Evolutionary conservation across 2,888 invertebrate species (phyloP).

Genomic region (Phengaris alcon): DNA sequence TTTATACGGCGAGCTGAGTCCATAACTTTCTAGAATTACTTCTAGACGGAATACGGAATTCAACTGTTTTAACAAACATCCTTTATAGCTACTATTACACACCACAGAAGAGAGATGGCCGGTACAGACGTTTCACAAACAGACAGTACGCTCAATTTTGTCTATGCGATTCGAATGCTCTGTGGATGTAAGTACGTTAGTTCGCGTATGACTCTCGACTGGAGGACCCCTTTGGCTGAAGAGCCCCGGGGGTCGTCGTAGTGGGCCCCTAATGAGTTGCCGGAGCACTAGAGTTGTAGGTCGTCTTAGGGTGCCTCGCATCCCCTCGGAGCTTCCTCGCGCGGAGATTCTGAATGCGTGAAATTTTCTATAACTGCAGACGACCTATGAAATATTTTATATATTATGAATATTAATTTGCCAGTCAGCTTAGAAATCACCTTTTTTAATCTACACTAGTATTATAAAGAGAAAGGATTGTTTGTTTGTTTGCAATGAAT

Average conservation of each 20-base stretch:
- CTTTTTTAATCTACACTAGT: too few species aligned
- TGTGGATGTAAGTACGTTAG: conserved; percentile 52
- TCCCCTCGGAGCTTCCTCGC: conserved; percentile 59
- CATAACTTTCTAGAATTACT: conserved; percentile 53
- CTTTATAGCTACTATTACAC: neutral
- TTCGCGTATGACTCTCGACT: conserved; percentile 66
- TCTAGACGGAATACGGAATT: conserved; percentile 39
- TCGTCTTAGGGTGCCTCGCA: conserved; percentile 60
- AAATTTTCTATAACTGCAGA: conserved; percentile 64
- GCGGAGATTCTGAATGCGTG: conserved; percentile 58
- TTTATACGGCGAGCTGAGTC: conserved; percentile 58
- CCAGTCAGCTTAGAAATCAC: too few species aligned
- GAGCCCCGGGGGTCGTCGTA: conserved; percentile 65
- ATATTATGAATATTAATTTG: conserved; percentile 30
- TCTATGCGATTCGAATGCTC: conserved; percentile 17
- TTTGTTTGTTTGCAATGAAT: too few species aligned
- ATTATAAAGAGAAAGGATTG: too few species aligned
- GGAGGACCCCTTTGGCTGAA: conserved; percentile 67
- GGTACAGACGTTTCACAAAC: neutral
- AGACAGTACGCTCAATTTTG: neutral
- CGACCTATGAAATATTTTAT: neutral
- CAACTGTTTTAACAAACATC: conserved; percentile 36
- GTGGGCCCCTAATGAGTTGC: conserved; percentile 75
- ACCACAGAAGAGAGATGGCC: conserved; percentile 25
- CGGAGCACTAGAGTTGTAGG: conserved; percentile 78